A percentile compares a stretch with the other conserved stretches of the same genome.
Conservation (phyloP, 2,113 vertebrate species). For the Hemiscyllium ocellatum region DNA sequence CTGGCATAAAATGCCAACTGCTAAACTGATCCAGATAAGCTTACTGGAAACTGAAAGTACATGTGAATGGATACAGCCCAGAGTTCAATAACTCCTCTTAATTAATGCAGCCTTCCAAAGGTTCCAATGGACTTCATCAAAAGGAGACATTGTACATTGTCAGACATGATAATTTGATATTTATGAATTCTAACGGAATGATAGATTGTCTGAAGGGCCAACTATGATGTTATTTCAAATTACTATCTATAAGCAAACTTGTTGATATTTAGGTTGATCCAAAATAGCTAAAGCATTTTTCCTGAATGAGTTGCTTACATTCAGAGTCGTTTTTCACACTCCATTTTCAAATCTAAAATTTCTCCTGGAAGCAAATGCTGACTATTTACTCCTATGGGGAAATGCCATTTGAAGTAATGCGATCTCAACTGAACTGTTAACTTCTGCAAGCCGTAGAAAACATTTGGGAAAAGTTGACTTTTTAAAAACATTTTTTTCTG, state of each 20-base stretch:
- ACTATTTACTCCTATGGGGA: not conserved
- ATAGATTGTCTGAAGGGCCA: not conserved
- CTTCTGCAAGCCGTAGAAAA: not conserved
- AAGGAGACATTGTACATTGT: not conserved
- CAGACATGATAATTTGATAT: not conserved
- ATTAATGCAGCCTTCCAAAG: not conserved
- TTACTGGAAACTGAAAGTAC: not conserved
- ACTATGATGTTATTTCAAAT: not conserved
- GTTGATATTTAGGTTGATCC: not conserved
- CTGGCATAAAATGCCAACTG: not conserved
- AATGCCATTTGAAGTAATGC: not conserved
- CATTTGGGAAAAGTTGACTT: not conserved
- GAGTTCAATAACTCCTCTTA: not conserved
- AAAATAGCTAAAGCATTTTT: not conserved
- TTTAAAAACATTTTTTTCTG: not conserved
- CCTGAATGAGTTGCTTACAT: not conserved
- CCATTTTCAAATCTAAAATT: not conserved
- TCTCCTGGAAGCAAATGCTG: not conserved
- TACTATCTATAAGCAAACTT: not conserved
- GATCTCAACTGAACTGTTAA: not conserved
- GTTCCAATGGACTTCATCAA: not conserved
- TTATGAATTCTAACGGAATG: not conserved
- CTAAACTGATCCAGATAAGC: not conserved
- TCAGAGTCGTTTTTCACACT: not conserved
- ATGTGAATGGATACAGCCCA: not conserved